Conservation (phyloP, 2,797 vertebrate species). For the Sebastes nivosus region DNA sequence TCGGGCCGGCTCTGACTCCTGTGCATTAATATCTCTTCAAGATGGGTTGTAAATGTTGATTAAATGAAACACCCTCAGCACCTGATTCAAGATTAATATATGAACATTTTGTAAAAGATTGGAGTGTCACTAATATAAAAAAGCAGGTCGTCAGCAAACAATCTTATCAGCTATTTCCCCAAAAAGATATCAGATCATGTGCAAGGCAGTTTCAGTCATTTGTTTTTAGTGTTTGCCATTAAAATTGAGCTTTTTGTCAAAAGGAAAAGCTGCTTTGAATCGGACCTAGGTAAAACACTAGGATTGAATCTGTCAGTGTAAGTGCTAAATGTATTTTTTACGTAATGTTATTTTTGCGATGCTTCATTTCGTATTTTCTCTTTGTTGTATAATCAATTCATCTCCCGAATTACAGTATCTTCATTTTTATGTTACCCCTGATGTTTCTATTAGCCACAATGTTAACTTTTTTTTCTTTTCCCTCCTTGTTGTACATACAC, state of each 20-base stretch:
- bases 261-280: conserved; percentile 64
- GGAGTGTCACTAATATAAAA: conserved; percentile 56
- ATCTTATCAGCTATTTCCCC: conserved; percentile 77
- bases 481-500: conserved; percentile 78
- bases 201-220: conserved; percentile 60
- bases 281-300: conserved; percentile 70
- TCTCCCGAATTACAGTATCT: conserved; percentile 67
- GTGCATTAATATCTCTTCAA: conserved; percentile 22
- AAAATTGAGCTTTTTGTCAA: conserved; percentile 62
- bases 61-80: conserved; percentile 32
- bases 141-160: conserved; percentile 67
- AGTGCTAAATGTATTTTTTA: conserved; percentile 73
- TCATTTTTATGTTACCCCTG: conserved; percentile 72
- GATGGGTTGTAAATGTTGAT: conserved; percentile 42
- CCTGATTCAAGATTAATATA: conserved; percentile 52
- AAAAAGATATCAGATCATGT: conserved; percentile 67
- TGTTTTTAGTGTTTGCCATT: conserved; percentile 63
- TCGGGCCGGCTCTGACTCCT: conserved; percentile 29
- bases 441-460: conserved; percentile 73
- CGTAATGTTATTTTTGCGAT: conserved; percentile 67
- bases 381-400: conserved; percentile 76
- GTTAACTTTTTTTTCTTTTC: conserved; percentile 60
- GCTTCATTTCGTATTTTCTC: conserved; percentile 73
- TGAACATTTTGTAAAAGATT: conserved; percentile 43
- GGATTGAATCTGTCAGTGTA: conserved; percentile 67